A percentile compares a stretch with the other conserved stretches of the same genome.
Conservation (phyloP, 2,888 invertebrate species). For the Leucoma salicis region DNA sequence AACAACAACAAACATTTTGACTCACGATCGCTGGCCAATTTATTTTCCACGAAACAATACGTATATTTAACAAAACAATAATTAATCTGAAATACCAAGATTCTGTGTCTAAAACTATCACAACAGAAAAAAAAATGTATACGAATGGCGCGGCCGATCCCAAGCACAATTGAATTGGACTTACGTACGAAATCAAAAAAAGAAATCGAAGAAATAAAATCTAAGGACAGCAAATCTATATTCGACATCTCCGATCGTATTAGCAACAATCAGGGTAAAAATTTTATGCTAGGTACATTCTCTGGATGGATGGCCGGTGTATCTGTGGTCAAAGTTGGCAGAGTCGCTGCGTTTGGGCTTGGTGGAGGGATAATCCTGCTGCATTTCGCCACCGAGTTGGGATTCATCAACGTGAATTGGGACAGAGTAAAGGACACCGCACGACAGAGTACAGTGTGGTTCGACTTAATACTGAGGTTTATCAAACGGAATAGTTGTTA, state of each 20-base stretch:
- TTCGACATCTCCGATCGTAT: slow-evolving; percentile 43
- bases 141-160: slow-evolving; percentile 61
- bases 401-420: slow-evolving; percentile 95
- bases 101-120: background rate
- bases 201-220: slow-evolving; percentile 33
- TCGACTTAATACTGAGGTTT: slow-evolving; percentile 85
- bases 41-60: too few relatives aligned
- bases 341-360: slow-evolving; percentile 92
- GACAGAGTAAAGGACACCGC: slow-evolving; percentile 88
- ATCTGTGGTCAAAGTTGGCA: slow-evolving; percentile 91
- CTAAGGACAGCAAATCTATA: slow-evolving; percentile 38
- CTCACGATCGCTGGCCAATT: too few relatives aligned
- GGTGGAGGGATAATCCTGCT: slow-evolving; percentile 94
- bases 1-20: too few relatives aligned
- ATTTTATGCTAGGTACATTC: slow-evolving; percentile 56
- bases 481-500: slow-evolving; percentile 85
- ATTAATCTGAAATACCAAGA: too few relatives aligned
- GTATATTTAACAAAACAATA: too few relatives aligned
- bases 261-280: slow-evolving; percentile 49
- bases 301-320: slow-evolving; percentile 87
- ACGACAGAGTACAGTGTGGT: slow-evolving; percentile 87
- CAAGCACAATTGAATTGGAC: slow-evolving; percentile 19
- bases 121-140: slow-evolving; percentile 1
- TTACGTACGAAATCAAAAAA: slow-evolving; percentile 7
- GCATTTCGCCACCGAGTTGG: slow-evolving; percentile 93